phyloP scores from a whole-genome alignment of 2,888 invertebrate species.

The Xestia c-nigrum region DNA sequence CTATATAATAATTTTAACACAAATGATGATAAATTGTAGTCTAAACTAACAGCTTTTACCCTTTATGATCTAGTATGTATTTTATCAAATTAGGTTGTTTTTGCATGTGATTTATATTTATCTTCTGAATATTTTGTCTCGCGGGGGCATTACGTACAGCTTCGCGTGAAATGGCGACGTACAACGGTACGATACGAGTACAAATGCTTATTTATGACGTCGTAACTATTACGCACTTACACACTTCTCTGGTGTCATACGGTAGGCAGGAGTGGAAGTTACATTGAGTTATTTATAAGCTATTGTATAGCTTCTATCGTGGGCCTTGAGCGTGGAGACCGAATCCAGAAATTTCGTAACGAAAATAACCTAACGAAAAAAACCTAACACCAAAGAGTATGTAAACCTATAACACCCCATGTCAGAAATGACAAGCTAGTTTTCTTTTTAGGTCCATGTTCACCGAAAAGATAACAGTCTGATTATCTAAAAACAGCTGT shows the following conservation, averaged over 20 bases:
- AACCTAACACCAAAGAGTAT: too few relatives aligned
- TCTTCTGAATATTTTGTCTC: conserved; percentile 32
- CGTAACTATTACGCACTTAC: conserved; percentile 12
- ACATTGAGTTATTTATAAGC: too few relatives aligned
- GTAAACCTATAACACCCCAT: too few relatives aligned
- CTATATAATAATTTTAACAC: not conserved
- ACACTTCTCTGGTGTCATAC: not conserved
- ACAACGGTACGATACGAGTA: not conserved
- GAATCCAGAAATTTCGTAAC: too few relatives aligned
- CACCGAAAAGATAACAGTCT: too few relatives aligned
- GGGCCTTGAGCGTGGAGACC: too few relatives aligned
- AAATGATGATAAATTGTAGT: not conserved
- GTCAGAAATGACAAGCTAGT: too few relatives aligned
- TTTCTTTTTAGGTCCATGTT: too few relatives aligned
- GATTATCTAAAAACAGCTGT: too few relatives aligned
- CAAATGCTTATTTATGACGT: conserved; percentile 44
- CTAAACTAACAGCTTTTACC: not conserved
- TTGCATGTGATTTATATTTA: conserved; percentile 39
- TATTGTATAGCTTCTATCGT: too few relatives aligned
- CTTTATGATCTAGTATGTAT: not conserved
- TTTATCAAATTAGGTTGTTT: conserved; percentile 11
- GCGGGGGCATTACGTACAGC: conserved; percentile 32
- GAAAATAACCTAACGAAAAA: too few relatives aligned
- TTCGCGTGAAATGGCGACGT: conserved; percentile 15
- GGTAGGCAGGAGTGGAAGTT: too few relatives aligned